Percentiles rank a stretch among this genome's conserved stretches.
phyloP scores from a whole-genome alignment of 2,113 vertebrate genomes.

The Syrrhaptes paradoxus region DNA sequence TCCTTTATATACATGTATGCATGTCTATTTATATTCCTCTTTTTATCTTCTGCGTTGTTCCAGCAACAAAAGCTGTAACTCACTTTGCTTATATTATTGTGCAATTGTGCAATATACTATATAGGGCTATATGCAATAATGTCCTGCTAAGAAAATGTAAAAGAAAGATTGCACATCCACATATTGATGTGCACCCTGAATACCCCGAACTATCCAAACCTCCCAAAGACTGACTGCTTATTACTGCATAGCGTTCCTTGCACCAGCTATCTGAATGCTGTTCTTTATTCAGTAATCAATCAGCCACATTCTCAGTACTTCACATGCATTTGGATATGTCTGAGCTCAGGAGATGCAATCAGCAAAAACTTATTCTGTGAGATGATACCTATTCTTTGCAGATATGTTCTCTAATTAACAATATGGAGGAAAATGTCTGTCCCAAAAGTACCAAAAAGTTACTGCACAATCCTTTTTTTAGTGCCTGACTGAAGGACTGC shows the following conservation, averaged over 20 bases:
- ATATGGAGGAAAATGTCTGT: background rate
- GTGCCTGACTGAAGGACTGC: background rate
- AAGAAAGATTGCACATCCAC: background rate
- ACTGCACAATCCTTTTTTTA: background rate
- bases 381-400: background rate
- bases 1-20: background rate
- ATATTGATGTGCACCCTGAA: background rate
- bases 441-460: background rate
- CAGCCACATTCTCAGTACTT: background rate
- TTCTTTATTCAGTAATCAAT: slow-evolving; percentile 12
- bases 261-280: background rate
- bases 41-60: background rate
- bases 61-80: slow-evolving; percentile 2
- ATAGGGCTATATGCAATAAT: background rate
- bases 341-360: slow-evolving; percentile 16
- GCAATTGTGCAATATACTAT: background rate
- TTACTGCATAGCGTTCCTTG: background rate
- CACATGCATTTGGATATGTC: background rate
- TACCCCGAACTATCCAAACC: background rate
- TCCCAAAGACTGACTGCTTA: background rate
- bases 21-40: slow-evolving; percentile 1
- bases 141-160: slow-evolving; percentile 6
- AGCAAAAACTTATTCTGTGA: background rate
- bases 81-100: background rate
- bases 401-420: background rate